Conservation (phyloP, 37 sponge, comb jelly and placozoan genomes). For the Crambe crambe region DNA sequence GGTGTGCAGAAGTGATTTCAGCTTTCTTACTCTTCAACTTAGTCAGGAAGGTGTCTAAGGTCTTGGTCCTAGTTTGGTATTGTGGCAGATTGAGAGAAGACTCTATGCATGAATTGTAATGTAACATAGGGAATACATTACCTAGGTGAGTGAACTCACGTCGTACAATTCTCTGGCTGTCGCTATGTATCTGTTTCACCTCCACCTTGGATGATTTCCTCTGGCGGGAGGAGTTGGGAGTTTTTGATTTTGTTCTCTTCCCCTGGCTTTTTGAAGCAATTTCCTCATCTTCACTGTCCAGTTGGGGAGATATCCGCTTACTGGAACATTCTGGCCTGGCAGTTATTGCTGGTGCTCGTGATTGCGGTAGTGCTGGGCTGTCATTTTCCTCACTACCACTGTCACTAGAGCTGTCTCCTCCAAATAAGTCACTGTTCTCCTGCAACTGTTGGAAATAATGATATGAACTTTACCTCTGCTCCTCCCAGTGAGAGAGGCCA, state of each 20-base stretch:
- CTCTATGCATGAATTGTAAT: slow-evolving; percentile 22
- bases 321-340: background rate
- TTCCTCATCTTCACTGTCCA: background rate
- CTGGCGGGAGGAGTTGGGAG: background rate
- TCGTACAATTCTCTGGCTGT: slow-evolving; percentile 70
- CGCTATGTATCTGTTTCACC: slow-evolving; percentile 53
- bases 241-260: slow-evolving; percentile 12
- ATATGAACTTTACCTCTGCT: too few relatives aligned
- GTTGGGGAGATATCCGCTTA: background rate
- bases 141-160: too few relatives aligned
- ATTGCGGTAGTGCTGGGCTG: background rate
- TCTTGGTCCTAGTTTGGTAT: slow-evolving; percentile 63
- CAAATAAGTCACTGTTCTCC: slow-evolving; percentile 66
- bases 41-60: slow-evolving; percentile 61
- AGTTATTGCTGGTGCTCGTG: background rate
- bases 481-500: too few relatives aligned
- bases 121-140: background rate
- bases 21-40: slow-evolving; percentile 43
- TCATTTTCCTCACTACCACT: slow-evolving; percentile 33
- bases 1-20: too few relatives aligned
- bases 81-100: slow-evolving; percentile 60
- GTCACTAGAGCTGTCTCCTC: slow-evolving; percentile 9
- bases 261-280: background rate
- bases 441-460: slow-evolving; percentile 53
- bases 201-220: slow-evolving; percentile 53